phyloP scores from a whole-genome alignment of 1,140 invertebrate species.

The Achatina immaculata region DNA sequence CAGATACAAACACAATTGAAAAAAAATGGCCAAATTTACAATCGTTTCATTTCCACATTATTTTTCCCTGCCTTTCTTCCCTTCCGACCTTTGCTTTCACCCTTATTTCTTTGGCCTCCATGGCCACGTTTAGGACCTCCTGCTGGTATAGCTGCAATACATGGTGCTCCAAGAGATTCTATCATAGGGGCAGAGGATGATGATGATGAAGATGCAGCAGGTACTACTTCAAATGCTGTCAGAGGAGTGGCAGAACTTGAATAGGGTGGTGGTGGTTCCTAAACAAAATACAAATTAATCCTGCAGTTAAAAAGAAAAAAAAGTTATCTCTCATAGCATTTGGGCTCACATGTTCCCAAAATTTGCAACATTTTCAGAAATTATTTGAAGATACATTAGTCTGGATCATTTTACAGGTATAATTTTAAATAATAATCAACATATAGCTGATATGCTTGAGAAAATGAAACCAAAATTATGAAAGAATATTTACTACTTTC shows the following conservation, averaged over 20 bases:
- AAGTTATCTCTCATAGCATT: too few relatives aligned
- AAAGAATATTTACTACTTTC: too few relatives aligned
- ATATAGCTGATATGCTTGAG: too few relatives aligned
- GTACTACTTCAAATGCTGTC: neutral
- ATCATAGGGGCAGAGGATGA: conserved; percentile 29
- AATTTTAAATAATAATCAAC: too few relatives aligned
- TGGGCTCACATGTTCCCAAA: too few relatives aligned
- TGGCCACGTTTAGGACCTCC: conserved; percentile 33
- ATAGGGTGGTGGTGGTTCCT: conserved; percentile 22
- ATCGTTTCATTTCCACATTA: conserved; percentile 20
- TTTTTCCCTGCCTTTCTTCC: conserved; percentile 20
- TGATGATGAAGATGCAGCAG: conserved; percentile 22
- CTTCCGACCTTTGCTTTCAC: neutral
- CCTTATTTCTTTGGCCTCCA: conserved; percentile 18
- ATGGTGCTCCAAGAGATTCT: conserved; percentile 17
- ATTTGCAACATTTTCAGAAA: too few relatives aligned
- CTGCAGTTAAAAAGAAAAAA: neutral
- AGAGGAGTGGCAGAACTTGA: conserved; percentile 3
- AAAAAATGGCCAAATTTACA: too few relatives aligned
- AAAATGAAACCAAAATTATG: too few relatives aligned
- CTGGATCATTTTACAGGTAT: too few relatives aligned
- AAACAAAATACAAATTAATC: neutral
- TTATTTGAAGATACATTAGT: too few relatives aligned
- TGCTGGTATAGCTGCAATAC: conserved; percentile 12
- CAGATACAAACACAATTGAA: too few relatives aligned